phyloP scores from a whole-genome alignment of 2,888 invertebrate genomes.

The Lydus trimaculatus region DNA sequence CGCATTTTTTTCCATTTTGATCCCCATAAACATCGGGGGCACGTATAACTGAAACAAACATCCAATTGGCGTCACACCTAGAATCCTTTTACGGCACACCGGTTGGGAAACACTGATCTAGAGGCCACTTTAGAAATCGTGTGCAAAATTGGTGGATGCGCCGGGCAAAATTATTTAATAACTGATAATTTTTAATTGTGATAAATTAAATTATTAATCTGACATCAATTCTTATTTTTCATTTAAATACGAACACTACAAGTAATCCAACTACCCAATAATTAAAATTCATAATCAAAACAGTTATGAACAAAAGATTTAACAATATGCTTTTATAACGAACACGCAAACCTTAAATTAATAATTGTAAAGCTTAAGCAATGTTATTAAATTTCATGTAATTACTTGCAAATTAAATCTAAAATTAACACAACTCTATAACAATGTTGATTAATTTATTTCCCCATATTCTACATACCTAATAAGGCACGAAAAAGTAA shows the following conservation, averaged over 20 bases:
- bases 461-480: no score
- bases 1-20: no score
- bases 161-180: not conserved
- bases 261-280: not conserved
- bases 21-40: no score
- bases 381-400: not conserved
- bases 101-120: not conserved
- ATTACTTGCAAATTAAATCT: not conserved
- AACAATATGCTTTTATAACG: not conserved
- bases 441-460: not conserved
- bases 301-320: not conserved
- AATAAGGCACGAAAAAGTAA: no score
- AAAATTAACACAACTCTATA: not conserved
- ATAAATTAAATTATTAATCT: not conserved
- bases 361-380: not conserved
- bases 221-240: not conserved
- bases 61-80: no score
- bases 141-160: slow-evolving; percentile 1
- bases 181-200: not conserved
- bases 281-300: not conserved
- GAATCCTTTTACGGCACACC: no score
- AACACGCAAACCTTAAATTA: not conserved
- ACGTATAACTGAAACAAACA: no score
- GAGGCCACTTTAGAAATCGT: not conserved
- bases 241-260: not conserved